Evolutionary conservation across 2,888 invertebrate species (phyloP), one percentile per base, ranked within the genome.

Genomic region (Drosophila aldrichi): DNA sequence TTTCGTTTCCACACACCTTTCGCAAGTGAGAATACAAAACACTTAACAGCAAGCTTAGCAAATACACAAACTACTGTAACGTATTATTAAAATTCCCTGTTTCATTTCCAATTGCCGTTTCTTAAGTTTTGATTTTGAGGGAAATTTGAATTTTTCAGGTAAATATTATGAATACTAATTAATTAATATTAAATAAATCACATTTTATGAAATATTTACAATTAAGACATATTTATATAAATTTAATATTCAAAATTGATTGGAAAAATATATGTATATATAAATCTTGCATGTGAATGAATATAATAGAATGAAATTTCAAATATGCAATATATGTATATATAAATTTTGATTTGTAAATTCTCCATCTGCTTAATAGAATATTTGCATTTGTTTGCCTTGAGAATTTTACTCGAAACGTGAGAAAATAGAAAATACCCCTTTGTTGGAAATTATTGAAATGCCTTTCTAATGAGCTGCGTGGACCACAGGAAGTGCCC

Each of bases 401-500:
- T 29, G 1, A 36, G 43, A 14, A 12, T 22, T 60, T 44, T 14
- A 8, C 8, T 10, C 6, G 20, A 20, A 62, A 16, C 25, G 43
- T 70, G 32, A n/a, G 40, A 48, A 57, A 22, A 46, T 56, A 7
- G n/a, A n/a, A 16, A 36, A 29, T 16, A 16, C 32, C 16, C 51
- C n/a, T 36, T 36, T 36, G 14, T 7, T 29, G 32, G 34, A 20
- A 44, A 65, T 20, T 32, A 10, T 20, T 44, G 44, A 2, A 68
- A 54, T 38, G 29, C 1, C 2, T 29, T 41, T 25, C 25, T 80
- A 49, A 49, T 32, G 48, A 32, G 29, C 48, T 32, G 18, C 7
- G 32, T 49, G 18, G 64, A 61, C 41, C 58, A 59, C 49, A 61
- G 77, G 73, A 81, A 81, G 36, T 56, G 56, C 25, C 38, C 36